phyloP scores from a whole-genome alignment of 1,140 invertebrate species.

The Bactericera cockerelli region DNA sequence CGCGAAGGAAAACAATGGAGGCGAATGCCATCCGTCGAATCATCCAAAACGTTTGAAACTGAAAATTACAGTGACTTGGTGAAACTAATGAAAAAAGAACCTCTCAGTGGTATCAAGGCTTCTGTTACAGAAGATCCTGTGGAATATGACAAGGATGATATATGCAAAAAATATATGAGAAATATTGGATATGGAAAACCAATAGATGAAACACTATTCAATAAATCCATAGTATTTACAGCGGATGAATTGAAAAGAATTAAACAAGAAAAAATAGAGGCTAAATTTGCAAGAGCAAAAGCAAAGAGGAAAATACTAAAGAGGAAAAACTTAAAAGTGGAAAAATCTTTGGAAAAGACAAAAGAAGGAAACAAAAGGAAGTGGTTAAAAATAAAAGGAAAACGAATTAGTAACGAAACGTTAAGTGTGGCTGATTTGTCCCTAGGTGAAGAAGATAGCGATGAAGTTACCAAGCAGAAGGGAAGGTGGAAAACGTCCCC shows the following conservation, averaged over 20 bases:
- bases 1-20: neutral
- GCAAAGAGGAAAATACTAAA: neutral
- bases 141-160: conserved; percentile 1
- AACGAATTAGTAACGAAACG: neutral
- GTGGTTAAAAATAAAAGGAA: neutral
- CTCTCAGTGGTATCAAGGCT: neutral
- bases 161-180: conserved; percentile 7
- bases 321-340: neutral
- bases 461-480: neutral
- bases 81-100: neutral
- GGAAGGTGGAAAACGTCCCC: neutral
- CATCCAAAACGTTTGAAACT: neutral
- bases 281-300: neutral
- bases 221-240: neutral
- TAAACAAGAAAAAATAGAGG: neutral
- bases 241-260: neutral
- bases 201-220: neutral
- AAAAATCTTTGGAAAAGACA: no score
- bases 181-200: conserved; percentile 2
- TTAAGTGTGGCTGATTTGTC: neutral
- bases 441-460: neutral
- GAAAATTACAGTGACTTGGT: neutral
- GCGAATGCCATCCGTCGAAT: neutral
- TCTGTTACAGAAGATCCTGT: neutral
- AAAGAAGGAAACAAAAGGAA: neutral